Percentiles rank a stretch among this genome's conserved stretches.
These are phyloP conservation scores for Macropis europaea DNA, from an alignment of 2,888 invertebrate species.

Conservation along the genomic window DNA sequence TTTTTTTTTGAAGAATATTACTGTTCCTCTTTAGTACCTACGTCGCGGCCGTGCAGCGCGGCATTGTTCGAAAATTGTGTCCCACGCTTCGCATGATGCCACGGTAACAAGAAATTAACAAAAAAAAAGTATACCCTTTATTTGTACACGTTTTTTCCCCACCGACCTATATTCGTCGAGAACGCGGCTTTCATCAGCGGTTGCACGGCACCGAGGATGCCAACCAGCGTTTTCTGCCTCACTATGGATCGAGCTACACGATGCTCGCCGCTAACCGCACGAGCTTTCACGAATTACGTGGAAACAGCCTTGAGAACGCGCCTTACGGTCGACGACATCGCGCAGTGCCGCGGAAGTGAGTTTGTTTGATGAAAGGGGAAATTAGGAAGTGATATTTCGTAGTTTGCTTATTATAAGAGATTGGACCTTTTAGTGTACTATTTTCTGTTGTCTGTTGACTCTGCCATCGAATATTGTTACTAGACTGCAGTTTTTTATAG, in stretches of 20 bases:
- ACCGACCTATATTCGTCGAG: conserved; percentile 43
- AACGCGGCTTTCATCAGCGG: conserved; percentile 41
- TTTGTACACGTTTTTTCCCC: conserved; percentile 1
- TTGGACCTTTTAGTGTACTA: too few species aligned
- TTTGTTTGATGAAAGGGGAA: too few species aligned
- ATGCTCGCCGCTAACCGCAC: conserved; percentile 51
- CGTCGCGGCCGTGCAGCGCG: background rate
- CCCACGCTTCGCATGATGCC: background rate
- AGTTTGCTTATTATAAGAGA: too few species aligned
- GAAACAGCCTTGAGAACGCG: too few species aligned
- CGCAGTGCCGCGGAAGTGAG: too few species aligned
- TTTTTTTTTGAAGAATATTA: too few species aligned
- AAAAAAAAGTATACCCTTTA: conserved; percentile 1
- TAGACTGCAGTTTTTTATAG: too few species aligned
- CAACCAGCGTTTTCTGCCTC: conserved; percentile 30
- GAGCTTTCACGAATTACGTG: conserved; percentile 43
- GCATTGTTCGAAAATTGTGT: background rate
- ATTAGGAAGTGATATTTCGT: too few species aligned
- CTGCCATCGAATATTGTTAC: too few species aligned
- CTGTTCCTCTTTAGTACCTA: background rate
- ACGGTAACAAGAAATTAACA: conserved; percentile 36
- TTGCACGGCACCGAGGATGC: conserved; percentile 22
- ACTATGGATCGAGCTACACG: conserved; percentile 31
- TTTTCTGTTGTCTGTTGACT: too few species aligned
- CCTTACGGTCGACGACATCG: too few species aligned